Conservation (phyloP, 2,797 vertebrate species). For the Dryobates pubescens region DNA sequence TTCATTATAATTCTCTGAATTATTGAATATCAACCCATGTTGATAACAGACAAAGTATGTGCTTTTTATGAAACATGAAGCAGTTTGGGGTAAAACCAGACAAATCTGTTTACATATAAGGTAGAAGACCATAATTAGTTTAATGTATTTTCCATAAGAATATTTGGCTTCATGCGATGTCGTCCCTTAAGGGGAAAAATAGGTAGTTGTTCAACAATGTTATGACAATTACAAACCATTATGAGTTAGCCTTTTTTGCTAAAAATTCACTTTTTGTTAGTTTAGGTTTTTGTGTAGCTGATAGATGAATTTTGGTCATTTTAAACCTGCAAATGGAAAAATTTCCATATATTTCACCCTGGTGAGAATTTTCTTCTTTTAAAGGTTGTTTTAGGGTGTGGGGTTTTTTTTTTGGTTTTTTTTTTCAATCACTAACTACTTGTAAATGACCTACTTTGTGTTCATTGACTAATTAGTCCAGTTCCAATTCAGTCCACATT, state of each 20-base stretch:
- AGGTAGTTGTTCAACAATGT: not conserved
- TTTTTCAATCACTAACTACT: not conserved
- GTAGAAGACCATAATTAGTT: not conserved
- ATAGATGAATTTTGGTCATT: not conserved
- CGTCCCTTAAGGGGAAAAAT: not conserved
- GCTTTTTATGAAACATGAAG: not conserved
- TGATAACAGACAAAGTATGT: accelerated
- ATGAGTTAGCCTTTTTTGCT: not conserved
- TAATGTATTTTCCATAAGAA: not conserved
- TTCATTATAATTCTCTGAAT: not conserved
- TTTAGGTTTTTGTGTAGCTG: not conserved
- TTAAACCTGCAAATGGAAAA: not conserved
- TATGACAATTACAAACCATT: not conserved
- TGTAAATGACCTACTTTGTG: constrained; percentile 16
- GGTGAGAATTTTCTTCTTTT: not conserved
- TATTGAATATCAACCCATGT: not conserved
- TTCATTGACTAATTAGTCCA: constrained; percentile 21
- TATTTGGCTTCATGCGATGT: not conserved
- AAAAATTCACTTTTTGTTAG: not conserved
- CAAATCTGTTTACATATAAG: not conserved
- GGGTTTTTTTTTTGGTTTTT: not conserved
- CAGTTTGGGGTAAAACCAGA: not conserved
- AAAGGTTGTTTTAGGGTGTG: too few species aligned
- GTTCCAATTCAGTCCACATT: constrained; percentile 32
- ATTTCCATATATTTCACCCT: not conserved